Evolutionary conservation across 2,888 invertebrate species (phyloP).

Genomic region (Acrocyrtus sp.): DNA sequence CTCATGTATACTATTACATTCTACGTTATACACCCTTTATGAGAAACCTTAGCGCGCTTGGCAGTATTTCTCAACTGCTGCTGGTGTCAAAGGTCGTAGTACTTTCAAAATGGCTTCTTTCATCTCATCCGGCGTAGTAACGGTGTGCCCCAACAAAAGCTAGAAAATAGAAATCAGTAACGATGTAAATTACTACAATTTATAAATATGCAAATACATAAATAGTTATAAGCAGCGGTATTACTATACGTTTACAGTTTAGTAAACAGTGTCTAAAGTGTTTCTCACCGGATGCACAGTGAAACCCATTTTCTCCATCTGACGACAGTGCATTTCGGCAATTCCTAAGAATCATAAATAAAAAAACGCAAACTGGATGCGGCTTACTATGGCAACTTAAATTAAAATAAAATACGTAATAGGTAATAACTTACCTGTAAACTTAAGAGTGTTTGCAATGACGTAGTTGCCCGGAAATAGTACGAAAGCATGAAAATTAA

Average conservation of each 20-base stretch:
- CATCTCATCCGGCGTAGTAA: conserved; percentile 21
- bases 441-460: conserved; percentile 3
- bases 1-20: no score
- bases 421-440: conserved; percentile 28
- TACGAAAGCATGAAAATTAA: conserved; percentile 30
- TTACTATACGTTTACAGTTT: no score
- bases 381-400: neutral
- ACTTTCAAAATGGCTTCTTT: conserved; percentile 11
- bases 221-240: neutral
- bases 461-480: conserved; percentile 25
- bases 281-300: conserved; percentile 29
- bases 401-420: neutral
- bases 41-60: no score
- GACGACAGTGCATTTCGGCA: conserved; percentile 34
- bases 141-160: conserved; percentile 30
- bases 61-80: no score
- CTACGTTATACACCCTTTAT: no score
- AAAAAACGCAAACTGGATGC: neutral
- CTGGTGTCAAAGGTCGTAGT: no score
- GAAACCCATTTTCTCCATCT: conserved; percentile 34
- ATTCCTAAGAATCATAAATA: conserved; percentile 3
- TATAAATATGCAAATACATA: neutral
- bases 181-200: neutral
- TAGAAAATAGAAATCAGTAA: neutral
- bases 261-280: neutral